phyloP scores from a whole-genome alignment of 2,888 invertebrate species.

The Diplazon laetatorius region DNA sequence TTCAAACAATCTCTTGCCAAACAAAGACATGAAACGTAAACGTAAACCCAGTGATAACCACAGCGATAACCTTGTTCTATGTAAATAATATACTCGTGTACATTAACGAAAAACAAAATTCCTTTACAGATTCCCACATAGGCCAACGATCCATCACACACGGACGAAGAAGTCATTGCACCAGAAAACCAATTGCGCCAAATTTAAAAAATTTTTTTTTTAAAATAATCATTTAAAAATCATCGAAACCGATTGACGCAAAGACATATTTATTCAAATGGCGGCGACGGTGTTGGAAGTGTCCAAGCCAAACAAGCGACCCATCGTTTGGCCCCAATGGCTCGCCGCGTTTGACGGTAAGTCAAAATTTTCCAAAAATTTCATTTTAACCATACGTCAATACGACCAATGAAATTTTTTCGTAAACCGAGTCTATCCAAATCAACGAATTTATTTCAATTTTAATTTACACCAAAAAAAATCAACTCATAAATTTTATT shows the following conservation, averaged over 20 bases:
- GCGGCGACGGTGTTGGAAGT: slow-evolving; percentile 44
- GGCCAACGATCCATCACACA: background rate
- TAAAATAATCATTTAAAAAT: background rate
- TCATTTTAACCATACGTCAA: no score
- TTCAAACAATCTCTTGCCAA: background rate
- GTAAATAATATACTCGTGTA: background rate
- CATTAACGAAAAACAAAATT: background rate
- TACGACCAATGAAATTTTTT: no score
- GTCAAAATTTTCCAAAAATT: slow-evolving; percentile 9
- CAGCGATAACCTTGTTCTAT: background rate
- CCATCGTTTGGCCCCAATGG: slow-evolving; percentile 61
- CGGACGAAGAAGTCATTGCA: no score
- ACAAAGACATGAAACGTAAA: background rate
- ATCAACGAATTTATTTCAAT: no score
- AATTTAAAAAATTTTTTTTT: no score
- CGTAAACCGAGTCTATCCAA: no score
- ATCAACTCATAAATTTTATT: no score
- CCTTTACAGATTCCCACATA: background rate
- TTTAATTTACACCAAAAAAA: no score
- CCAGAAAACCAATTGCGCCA: no score
- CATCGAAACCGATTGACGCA: slow-evolving; percentile 41
- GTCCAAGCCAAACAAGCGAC: slow-evolving; percentile 42
- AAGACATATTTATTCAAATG: slow-evolving; percentile 53
- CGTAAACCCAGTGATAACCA: background rate
- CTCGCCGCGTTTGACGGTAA: slow-evolving; percentile 57